Evolutionary conservation across 1,140 invertebrate species (phyloP).

Genomic region (Papilio aristodemus): DNA sequence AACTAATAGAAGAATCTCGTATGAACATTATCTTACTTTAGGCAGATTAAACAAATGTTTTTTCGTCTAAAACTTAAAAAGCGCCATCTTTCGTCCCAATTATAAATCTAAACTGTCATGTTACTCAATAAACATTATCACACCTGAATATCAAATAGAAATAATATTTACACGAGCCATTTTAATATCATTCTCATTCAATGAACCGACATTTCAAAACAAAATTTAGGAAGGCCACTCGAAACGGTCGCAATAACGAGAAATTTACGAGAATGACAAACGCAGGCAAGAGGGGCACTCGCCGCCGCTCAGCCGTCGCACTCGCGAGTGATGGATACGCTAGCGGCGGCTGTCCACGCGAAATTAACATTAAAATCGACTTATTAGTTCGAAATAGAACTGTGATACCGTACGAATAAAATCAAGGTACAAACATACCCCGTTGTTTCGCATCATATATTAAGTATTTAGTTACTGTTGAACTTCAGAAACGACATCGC

Average conservation of each 20-base stretch:
- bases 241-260: constrained; percentile 10
- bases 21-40: too few species aligned
- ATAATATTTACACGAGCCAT: not conserved
- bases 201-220: not conserved
- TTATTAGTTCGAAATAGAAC: not conserved
- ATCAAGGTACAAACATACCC: not conserved
- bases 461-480: too few species aligned
- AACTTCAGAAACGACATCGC: too few species aligned
- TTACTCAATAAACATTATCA: too few species aligned
- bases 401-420: not conserved
- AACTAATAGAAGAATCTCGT: too few species aligned
- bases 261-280: constrained; percentile 16
- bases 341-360: not conserved
- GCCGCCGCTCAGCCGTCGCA: constrained; percentile 7
- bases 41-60: too few species aligned
- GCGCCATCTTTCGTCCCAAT: too few species aligned
- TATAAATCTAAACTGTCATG: too few species aligned
- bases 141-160: too few species aligned
- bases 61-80: too few species aligned
- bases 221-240: not conserved
- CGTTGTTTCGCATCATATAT: not conserved
- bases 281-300: not conserved
- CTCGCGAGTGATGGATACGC: constrained; percentile 7
- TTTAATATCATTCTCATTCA: not conserved
- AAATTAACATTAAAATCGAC: constrained; percentile 10